Base-by-base conservation (phyloP, 2,888 invertebrate genomes). In the Callosobruchus maculatus region DNA sequence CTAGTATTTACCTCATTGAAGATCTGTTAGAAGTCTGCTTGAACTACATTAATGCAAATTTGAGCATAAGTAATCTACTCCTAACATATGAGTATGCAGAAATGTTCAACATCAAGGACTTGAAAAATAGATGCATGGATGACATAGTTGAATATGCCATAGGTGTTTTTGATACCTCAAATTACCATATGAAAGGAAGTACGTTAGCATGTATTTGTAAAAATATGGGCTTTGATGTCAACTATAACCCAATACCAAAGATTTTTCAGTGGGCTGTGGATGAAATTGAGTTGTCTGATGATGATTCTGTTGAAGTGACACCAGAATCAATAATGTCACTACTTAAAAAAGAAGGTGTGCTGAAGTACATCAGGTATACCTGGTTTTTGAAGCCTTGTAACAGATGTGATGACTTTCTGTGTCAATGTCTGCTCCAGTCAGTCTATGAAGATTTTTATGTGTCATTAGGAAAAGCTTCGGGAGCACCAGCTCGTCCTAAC, bases 1-100 rank as follows among this genome's bases (percentile, higher is more conserved):
- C 91, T 30, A 90, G 90, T 80, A 93, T 92, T 85, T 93, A 93
- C 84, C 86, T 92, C 81, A 82, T 93, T 67, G 88, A 89, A 76
- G 87, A 89, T 80, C 85, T 91, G 70, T 85, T 86, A 74, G 86
- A 88, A 67, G 81, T 87, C 73, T 92, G 91, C 82, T 84, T 89
- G 74, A 83, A 87, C 72, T 91, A 89, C 80, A 88, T 92, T 73
- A 84, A 88, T 80, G 85, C 87, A 71, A 89, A 91, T 82, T 85
- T 91, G 67, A 89, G 88, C 82, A 88, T 91, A 79, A 89, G 88
- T 77, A 91, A 90, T 88, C 89, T 91, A 20, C 86, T 90, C 73
- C 86, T 90, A 75, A 88, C 91, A 74, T 89, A 91, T 73, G 91
- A 91, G 82, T 91, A 91, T 81, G 90, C 91, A 20, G 90, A 91